Evolutionary conservation across 23 tunicate genomes (phyloP), one percentile per base, ranked within the genome.

Genomic region (Diplosoma virens): DNA sequence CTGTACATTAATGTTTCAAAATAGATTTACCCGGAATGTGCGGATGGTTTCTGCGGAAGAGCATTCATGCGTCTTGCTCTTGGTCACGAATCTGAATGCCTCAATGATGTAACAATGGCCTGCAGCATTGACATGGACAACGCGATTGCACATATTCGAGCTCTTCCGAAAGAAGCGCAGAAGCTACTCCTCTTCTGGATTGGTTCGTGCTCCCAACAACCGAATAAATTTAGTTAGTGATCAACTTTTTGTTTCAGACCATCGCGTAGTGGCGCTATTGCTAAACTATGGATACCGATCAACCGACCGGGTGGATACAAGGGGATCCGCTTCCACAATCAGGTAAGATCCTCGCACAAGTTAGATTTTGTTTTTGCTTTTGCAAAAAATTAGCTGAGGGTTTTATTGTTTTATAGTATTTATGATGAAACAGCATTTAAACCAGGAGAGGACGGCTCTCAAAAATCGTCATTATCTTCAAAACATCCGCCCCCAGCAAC

Each of bases 1-100:
- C n/a, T n/a, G n/a, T n/a, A n/a, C n/a, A n/a, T n/a, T 16, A 16
- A 11, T 45, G 52, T 9, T 9, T 9, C 52, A 45, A 9, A 11
- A 45, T 9, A 89, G 96, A 80, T 89, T 11, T 77, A 89, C 47
- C 79, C 96, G 6, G 17, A 22, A 5, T 82, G 88, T 60, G 84
- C 82, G 26, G 96, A 82, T 20, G 96, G 80, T 11, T 58, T 89
- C 0, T 89, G 96, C 36, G 96, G 96, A 0, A 68, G 96, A 18
- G 84, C 88, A 1, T 89, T 89, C 32, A 89, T 89, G 96, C 73
- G 84, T 1, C 54, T 89, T 20, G 96, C 96, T 1, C 84, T 89
- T 18, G 96, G 96, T 21, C 88, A 89, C 29, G 96, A 89, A 50
- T 21, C 64, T 3, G 96, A 82, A 6, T 89, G 96, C 75, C 76